Percentiles rank a stretch among this genome's conserved stretches.
phyloP scores from a whole-genome alignment of 2,888 invertebrate species.

The Ectemnius lituratus region DNA sequence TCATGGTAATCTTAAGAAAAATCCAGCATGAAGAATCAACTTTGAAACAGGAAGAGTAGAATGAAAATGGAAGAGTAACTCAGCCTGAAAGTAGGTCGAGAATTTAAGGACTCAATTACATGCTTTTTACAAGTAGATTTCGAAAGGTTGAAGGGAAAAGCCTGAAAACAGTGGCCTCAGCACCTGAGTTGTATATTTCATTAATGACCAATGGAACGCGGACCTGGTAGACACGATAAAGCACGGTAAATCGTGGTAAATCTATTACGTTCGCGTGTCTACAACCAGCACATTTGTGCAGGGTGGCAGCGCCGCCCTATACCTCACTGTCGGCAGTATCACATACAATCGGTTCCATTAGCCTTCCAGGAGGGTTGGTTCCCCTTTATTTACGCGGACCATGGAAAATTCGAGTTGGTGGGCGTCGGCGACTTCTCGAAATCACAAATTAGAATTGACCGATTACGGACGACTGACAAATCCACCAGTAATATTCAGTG shows the following conservation, averaged over 20 bases:
- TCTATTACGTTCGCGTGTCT: constrained; percentile 55
- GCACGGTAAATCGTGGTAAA: constrained; percentile 47
- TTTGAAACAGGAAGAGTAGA: background rate
- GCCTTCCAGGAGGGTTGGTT: background rate
- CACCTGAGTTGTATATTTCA: constrained; percentile 33
- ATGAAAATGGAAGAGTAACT: background rate
- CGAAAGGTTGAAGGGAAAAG: background rate
- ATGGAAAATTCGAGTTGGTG: no score
- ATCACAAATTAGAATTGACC: background rate
- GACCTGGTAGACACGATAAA: constrained; percentile 21
- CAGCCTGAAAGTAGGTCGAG: no score
- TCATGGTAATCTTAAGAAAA: no score
- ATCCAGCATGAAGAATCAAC: no score
- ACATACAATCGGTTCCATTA: constrained; percentile 6
- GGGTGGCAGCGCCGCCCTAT: background rate
- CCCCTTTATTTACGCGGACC: no score
- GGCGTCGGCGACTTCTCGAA: background rate
- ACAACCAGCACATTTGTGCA: constrained; percentile 8
- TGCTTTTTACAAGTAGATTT: background rate
- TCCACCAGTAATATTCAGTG: no score
- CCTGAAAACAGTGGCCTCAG: constrained; percentile 13
- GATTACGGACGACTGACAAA: background rate
- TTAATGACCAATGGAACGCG: constrained; percentile 40
- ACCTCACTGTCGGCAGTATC: constrained; percentile 11
- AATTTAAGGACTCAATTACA: constrained; percentile 26